Conservation (phyloP, 2,888 invertebrate species). For the Rhopalosiphum nymphaeae region DNA sequence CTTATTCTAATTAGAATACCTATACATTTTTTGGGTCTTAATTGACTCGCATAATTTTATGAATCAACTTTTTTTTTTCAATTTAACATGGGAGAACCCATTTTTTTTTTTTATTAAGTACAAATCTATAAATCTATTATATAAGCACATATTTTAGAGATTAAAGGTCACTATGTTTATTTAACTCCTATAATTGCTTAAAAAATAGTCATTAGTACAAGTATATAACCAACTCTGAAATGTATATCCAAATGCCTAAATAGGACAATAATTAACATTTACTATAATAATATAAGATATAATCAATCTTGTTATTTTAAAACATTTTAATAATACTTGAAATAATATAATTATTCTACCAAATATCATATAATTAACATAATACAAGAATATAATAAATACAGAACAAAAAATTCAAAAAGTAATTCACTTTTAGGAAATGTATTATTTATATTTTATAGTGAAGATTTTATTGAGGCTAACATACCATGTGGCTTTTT, state of each 20-base stretch:
- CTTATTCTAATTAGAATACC: too few species aligned
- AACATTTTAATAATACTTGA: neutral
- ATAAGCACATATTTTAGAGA: neutral
- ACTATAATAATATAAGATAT: neutral
- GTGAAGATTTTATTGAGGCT: neutral
- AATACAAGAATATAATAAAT: conserved; percentile 26
- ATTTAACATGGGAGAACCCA: neutral
- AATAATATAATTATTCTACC: neutral
- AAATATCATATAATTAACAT: conserved; percentile 17
- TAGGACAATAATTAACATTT: neutral
- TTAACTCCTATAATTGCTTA: neutral
- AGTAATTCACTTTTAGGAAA: neutral
- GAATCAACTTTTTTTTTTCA: neutral
- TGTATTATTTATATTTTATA: neutral
- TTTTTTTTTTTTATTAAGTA: neutral
- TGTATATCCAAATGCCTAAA: neutral
- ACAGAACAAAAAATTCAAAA: neutral
- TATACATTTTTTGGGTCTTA: too few species aligned
- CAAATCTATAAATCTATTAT: neutral
- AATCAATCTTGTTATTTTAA: neutral
- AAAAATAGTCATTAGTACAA: neutral
- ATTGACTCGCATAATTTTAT: neutral
- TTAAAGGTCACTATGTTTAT: neutral
- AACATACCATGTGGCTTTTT: neutral
- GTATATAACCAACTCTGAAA: neutral